Evolutionary conservation across 1,140 invertebrate species (phyloP).

Genomic region (Pseudomyrmex gracilis): DNA sequence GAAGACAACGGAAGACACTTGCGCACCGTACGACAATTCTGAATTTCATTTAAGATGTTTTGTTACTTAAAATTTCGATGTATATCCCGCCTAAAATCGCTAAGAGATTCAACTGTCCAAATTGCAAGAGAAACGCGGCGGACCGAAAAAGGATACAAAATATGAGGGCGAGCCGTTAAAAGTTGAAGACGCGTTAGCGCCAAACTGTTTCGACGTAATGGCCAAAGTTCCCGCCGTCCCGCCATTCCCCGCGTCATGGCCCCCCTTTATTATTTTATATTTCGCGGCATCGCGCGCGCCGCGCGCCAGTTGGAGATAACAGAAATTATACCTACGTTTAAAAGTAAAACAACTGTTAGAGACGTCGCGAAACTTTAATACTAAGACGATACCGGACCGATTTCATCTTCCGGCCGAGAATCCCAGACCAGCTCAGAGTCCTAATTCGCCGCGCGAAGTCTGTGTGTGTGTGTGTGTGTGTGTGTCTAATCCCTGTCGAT

Average conservation of each 20-base stretch:
- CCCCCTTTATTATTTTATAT: slow-evolving; percentile 84
- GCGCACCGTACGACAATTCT: slow-evolving; percentile 7
- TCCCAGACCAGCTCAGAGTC: slow-evolving; percentile 44
- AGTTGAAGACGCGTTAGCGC: slow-evolving; percentile 83
- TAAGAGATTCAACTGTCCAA: slow-evolving; percentile 54
- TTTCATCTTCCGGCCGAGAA: slow-evolving; percentile 73
- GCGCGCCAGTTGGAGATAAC: slow-evolving; percentile 79
- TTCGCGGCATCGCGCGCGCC: slow-evolving; percentile 75
- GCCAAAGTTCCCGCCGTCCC: slow-evolving; percentile 79
- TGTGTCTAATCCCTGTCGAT: slow-evolving; percentile 16
- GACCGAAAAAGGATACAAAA: slow-evolving; percentile 59
- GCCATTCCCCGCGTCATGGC: slow-evolving; percentile 31
- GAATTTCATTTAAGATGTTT: slow-evolving; percentile 38
- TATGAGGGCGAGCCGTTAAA: slow-evolving; percentile 78
- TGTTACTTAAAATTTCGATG: slow-evolving; percentile 21
- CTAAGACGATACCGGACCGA: slow-evolving; percentile 65
- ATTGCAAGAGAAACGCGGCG: slow-evolving; percentile 55
- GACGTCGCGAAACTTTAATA: slow-evolving; percentile 81
- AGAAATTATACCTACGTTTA: slow-evolving; percentile 82
- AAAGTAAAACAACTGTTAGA: slow-evolving; percentile 83
- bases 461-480: no score
- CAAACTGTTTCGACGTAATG: slow-evolving; percentile 83
- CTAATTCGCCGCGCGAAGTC: slow-evolving; percentile 61
- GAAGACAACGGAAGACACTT: slow-evolving; percentile 59
- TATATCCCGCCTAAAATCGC: slow-evolving; percentile 20